Base-by-base conservation (phyloP, 2,888 invertebrate genomes). In the Tetheella fluctuosa region DNA sequence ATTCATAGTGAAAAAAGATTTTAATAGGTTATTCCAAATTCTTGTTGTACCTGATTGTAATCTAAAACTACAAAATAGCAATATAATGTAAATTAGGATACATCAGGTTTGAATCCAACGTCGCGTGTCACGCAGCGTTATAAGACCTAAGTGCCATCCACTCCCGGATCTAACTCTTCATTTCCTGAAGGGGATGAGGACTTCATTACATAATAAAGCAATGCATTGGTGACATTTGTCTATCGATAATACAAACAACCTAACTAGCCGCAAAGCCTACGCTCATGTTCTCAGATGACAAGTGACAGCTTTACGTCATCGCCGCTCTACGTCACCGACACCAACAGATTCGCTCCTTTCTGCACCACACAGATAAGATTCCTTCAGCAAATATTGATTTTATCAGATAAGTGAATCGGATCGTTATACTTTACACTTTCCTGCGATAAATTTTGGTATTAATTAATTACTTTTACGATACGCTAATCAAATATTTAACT, bases 401-500 rank as follows among this genome's bases (percentile, higher is more conserved):
- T 76, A 70, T 54, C 58, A 79, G 89, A 89, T 89, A 90, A 88
- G 76, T 71, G 77, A 78, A 81, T 79, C 80, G 75, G 89, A 90
- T 90, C 90, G 88, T 90, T 89, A 90, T 84, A 90, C 89, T 89
- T 89, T 90, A 83, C 89, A 85, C 87, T 89, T 86, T 86, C 78
- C 69, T 72, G 82, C 70, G 87, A 87, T 88, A 87, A 82, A 79
- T 82, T 84, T 83, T 60, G 79, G 73, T 74, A 79, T 81, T 81
- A 80, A 85, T 83, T 79, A 80, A 79, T 76, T 81, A 76, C 77
- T 76, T 76, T 77, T 75, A 73, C 73, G 77, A 82, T 79, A 78
- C 68, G 67, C 68, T 75, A 68, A 71, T 76, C 74, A 79, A 79
- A 80, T 75, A 76, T 76, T 73, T 64, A 63, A 63, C 62, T 70